Evolutionary conservation across 1,140 invertebrate genomes (phyloP).

Genomic region (Conus ventricosus): DNA sequence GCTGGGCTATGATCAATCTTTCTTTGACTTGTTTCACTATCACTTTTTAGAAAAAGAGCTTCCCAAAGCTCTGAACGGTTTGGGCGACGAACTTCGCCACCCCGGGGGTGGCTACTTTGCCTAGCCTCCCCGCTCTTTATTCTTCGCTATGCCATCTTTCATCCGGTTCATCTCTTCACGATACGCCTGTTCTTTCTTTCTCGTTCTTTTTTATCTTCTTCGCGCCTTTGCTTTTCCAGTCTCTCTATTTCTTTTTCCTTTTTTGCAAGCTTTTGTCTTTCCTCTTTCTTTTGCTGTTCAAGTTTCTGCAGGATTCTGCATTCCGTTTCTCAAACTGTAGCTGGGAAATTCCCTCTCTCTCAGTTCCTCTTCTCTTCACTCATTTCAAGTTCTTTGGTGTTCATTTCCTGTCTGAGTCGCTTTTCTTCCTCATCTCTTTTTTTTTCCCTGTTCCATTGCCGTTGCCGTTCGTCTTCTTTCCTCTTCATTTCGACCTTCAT

Average conservation of each 20-base stretch:
- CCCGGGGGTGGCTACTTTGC: neutral
- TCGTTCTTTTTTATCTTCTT: neutral
- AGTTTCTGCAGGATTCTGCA: neutral
- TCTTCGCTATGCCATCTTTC: conserved; percentile 1
- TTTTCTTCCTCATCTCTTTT: neutral
- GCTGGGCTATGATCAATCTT: too few relatives aligned
- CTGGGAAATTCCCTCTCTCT: neutral
- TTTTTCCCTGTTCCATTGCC: too few relatives aligned
- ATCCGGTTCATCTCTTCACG: conserved; percentile 5
- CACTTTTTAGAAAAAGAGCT: too few relatives aligned
- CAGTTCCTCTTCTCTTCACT: too few relatives aligned
- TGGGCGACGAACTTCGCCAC: too few relatives aligned
- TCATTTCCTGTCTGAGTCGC: neutral
- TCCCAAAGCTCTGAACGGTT: too few relatives aligned
- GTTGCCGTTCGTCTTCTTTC: neutral
- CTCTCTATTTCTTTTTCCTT: neutral
- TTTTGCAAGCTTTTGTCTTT: neutral
- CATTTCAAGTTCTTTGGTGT: neutral
- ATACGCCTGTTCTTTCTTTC: neutral
- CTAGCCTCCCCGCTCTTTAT: conserved; percentile 10
- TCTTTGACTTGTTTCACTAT: too few relatives aligned
- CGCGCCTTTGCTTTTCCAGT: neutral
- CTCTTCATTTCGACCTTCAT: neutral
- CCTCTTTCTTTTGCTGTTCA: neutral
- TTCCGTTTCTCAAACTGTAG: neutral